Evolutionary conservation across 2,113 vertebrate species (phyloP).

Genomic region (Gallinago jamesoni): DNA sequence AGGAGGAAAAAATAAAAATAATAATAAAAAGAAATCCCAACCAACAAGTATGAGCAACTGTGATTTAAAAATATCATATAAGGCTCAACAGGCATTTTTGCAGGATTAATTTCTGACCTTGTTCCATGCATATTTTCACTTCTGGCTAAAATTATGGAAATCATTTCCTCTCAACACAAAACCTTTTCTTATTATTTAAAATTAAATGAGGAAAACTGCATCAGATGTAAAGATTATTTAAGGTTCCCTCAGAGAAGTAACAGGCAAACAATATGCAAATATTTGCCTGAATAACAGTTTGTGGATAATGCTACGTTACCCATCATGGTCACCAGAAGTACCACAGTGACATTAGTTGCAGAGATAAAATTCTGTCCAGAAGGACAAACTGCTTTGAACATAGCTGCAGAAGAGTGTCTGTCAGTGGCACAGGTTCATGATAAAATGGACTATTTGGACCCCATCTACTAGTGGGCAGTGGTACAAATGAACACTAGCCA

Average conservation of each 20-base stretch:
- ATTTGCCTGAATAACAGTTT: not conserved
- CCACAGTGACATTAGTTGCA: not conserved
- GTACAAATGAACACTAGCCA: not conserved
- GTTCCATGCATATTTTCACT: not conserved
- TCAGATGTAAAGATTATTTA: slow-evolving; percentile 3
- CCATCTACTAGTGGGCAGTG: not conserved
- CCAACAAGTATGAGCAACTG: not conserved
- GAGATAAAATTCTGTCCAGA: not conserved
- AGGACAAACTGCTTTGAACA: not conserved
- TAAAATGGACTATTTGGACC: not conserved
- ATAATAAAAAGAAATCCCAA: rapidly evolving
- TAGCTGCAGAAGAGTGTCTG: not conserved
- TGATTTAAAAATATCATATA: not conserved
- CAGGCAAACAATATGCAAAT: not conserved
- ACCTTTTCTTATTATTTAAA: not conserved
- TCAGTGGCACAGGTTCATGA: not conserved
- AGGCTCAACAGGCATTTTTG: not conserved
- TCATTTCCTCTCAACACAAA: not conserved
- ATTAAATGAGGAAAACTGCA: not conserved
- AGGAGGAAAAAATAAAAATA: not conserved
- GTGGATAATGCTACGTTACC: rapidly evolving
- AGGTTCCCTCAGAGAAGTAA: not conserved
- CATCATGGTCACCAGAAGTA: not conserved
- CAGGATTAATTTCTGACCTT: not conserved
- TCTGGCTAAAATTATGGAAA: slow-evolving; percentile 40